These are phyloP conservation scores for Gouania willdenowi DNA, from an alignment of 2,797 vertebrate species.

Conservation along the genomic window DNA sequence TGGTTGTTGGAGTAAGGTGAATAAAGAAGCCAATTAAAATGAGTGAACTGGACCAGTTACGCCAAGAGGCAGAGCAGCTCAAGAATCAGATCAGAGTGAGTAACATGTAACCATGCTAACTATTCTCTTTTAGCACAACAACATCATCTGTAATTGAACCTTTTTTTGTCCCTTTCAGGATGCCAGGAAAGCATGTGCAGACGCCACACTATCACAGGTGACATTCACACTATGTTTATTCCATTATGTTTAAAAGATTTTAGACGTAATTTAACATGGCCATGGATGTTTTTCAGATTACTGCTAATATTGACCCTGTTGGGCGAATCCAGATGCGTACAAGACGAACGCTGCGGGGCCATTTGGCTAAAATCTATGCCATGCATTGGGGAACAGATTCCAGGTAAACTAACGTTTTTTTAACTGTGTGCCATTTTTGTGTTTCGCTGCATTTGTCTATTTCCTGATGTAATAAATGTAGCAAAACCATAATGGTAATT, in stretches of 20 bases:
- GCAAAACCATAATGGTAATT: too few species aligned
- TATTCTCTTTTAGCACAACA: not conserved
- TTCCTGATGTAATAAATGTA: constrained; percentile 2
- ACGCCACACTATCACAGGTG: constrained; percentile 98
- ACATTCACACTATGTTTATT: constrained; percentile 2
- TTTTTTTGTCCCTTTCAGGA: constrained; percentile 73
- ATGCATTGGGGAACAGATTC: constrained; percentile 99
- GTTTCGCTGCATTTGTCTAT: not conserved
- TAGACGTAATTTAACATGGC: constrained; percentile 3
- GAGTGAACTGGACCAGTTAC: constrained; percentile 98
- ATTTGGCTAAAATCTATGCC: constrained; percentile 99
- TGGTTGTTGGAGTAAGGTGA: constrained; percentile 80
- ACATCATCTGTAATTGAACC: not conserved
- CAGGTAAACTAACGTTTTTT: constrained; percentile 75
- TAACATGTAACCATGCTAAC: not conserved
- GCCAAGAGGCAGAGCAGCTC: constrained; percentile 96
- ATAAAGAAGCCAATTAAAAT: constrained; percentile 87
- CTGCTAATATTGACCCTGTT: constrained; percentile 96
- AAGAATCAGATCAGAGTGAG: constrained; percentile 95
- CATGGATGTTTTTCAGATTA: constrained; percentile 78
- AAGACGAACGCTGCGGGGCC: constrained; percentile 94
- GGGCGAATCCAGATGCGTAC: constrained; percentile 99
- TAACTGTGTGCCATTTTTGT: too few species aligned
- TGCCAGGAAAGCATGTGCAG: constrained; percentile 98
- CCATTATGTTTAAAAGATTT: not conserved